Evolutionary conservation across 1,140 invertebrate species (phyloP).

Genomic region (Ectropis grisescens): DNA sequence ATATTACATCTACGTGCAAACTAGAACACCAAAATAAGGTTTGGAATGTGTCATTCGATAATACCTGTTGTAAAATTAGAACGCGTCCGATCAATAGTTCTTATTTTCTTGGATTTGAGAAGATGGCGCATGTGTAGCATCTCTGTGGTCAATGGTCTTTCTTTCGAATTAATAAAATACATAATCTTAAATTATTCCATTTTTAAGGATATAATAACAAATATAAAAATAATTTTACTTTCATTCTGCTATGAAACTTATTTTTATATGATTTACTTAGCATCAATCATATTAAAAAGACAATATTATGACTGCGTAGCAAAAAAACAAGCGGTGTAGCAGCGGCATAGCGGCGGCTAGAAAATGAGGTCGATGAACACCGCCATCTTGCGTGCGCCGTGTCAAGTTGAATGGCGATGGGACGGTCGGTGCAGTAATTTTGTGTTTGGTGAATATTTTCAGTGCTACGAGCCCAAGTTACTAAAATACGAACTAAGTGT

Average conservation of each 20-base stretch:
- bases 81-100: constrained; percentile 35
- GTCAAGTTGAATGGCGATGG: constrained; percentile 47
- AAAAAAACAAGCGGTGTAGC: constrained; percentile 1
- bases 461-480: constrained; percentile 30
- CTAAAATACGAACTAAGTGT: constrained; percentile 31
- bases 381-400: constrained; percentile 56
- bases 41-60: too few relatives aligned
- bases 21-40: too few relatives aligned
- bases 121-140: constrained; percentile 34
- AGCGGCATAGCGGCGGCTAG: constrained; percentile 5
- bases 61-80: too few relatives aligned
- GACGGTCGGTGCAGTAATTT: constrained; percentile 48
- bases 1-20: too few relatives aligned
- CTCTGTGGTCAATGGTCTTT: constrained; percentile 17
- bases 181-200: too few relatives aligned
- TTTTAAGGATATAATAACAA: too few relatives aligned
- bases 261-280: too few relatives aligned
- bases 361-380: constrained; percentile 17
- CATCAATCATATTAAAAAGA: background rate
- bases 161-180: too few relatives aligned
- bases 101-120: constrained; percentile 5
- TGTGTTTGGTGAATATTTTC: constrained; percentile 13
- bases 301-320: background rate
- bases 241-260: too few relatives aligned
- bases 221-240: too few relatives aligned